Evolutionary conservation across 2,888 invertebrate species (phyloP).

Genomic region (Notodromas monacha): DNA sequence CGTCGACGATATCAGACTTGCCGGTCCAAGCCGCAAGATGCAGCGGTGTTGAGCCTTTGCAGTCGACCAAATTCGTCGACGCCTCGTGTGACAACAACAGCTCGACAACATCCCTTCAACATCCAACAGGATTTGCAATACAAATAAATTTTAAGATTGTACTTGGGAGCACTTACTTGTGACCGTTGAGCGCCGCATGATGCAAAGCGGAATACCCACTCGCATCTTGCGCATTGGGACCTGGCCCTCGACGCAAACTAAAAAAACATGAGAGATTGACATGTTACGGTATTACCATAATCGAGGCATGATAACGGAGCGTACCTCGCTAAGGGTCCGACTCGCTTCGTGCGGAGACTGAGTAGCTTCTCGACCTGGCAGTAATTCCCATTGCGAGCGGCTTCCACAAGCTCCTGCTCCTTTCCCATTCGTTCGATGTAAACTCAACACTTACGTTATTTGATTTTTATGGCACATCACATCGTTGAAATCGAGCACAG

Average conservation of each 20-base stretch:
- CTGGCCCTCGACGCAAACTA: conserved; percentile 50
- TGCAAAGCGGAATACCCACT: conserved; percentile 77
- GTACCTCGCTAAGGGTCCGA: conserved; percentile 72
- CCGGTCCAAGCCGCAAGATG: conserved; percentile 86
- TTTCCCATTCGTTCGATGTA: too few species aligned
- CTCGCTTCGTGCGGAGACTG: conserved; percentile 54
- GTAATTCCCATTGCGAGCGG: conserved; percentile 66
- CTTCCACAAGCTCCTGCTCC: conserved; percentile 82
- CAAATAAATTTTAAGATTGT: too few species aligned
- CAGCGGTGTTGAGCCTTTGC: conserved; percentile 61
- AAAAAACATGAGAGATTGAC: too few species aligned
- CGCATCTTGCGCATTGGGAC: conserved; percentile 61
- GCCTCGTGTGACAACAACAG: conserved; percentile 52
- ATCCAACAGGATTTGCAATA: too few species aligned
- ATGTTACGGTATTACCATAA: too few species aligned
- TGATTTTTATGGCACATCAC: too few species aligned
- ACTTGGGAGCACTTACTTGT: conserved; percentile 57
- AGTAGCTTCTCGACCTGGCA: conserved; percentile 63
- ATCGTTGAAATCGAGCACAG: too few species aligned
- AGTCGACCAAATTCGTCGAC: conserved; percentile 54
- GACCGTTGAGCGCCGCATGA: conserved; percentile 70
- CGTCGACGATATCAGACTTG: conserved; percentile 48
- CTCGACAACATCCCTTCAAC: conserved; percentile 46
- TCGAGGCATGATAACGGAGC: too few species aligned
- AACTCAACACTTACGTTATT: too few species aligned